Evolutionary conservation across 2,797 vertebrate genomes (phyloP).

Genomic region (Epinephelus awoara): DNA sequence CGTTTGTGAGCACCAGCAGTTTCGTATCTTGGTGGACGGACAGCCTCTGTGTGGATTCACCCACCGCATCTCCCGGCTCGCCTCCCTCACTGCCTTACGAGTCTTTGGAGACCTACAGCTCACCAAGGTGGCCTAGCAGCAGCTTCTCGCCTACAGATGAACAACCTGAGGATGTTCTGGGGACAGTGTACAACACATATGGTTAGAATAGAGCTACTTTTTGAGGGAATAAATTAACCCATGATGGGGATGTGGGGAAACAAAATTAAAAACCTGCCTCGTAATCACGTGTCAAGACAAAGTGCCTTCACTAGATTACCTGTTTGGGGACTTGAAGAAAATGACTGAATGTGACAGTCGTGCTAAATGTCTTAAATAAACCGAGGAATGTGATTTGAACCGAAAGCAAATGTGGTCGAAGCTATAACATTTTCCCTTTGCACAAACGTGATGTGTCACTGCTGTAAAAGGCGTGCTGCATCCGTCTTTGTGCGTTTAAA

Average conservation of each 20-base stretch:
- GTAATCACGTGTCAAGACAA: conserved; percentile 74
- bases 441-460: conserved; percentile 37
- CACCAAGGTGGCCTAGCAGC: conserved; percentile 91
- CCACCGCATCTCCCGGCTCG: conserved; percentile 87
- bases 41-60: conserved; percentile 91
- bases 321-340: conserved; percentile 68
- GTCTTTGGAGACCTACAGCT: conserved; percentile 91
- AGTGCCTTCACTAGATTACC: conserved; percentile 83
- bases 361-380: conserved; percentile 45
- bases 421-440: conserved; percentile 35
- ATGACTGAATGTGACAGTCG: conserved; percentile 58
- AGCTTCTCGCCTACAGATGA: not conserved
- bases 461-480: conserved; percentile 14
- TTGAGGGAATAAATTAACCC: conserved; percentile 48
- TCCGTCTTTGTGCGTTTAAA: conserved; percentile 40
- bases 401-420: conserved; percentile 41
- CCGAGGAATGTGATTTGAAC: conserved; percentile 62
- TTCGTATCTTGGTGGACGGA: conserved; percentile 92
- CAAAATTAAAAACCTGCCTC: conserved; percentile 63
- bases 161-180: conserved; percentile 13
- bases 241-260: conserved; percentile 36
- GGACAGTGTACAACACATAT: conserved; percentile 31
- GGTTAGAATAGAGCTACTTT: conserved; percentile 63
- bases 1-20: conserved; percentile 94
- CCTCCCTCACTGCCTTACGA: conserved; percentile 88